Base-by-base conservation (phyloP, 2,113 vertebrate species). In the Pseudonaja textilis region DNA sequence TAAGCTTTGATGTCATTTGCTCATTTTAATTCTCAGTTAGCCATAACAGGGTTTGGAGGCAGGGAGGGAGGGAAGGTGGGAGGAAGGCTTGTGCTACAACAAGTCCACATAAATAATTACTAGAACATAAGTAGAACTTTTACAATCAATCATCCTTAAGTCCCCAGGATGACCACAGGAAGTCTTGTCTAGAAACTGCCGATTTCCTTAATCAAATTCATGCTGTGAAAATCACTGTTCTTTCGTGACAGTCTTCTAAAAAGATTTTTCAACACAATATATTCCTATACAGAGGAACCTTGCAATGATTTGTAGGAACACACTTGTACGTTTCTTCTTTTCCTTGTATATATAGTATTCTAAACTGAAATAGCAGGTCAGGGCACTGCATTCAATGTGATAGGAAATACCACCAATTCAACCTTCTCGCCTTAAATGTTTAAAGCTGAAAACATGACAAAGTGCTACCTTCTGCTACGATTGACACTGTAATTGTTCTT, bases 401-500 rank as follows among this genome's bases (percentile, higher is more conserved):
- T 7, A 87, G 47, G 23, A 69, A 22, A 12, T 3, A 16, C 12
- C 10, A 93, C 91, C 39, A 87, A 55, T 90, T 74, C 34, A 57
- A n/a, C 39, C 6, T 45, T 54, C 9, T 57, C 1, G 81, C 25
- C 16, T 89, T n/a, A 85, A 81, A 55, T 42, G 9, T 3, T 69
- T 39, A 87, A 92, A 93, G 90, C 0, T 0, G 81, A 0, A 92
- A 55, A 54, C 29, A 69, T 89, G 89, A 91, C 26, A 94, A 92
- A 34, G 54, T 56, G 29, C 45, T 81, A 86, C 52, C 87, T 59
- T 23, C 54, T 91, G 56, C 0, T 0, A 85, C 0, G 0, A 61
- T 93, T 90, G 50, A 18, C 93, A 87, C 54, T 91, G 42, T 50
- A 93, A 86, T 9, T 50, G 1, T 11, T 86, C 90, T 89, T 91